A percentile compares a stretch with the other conserved stretches of the same genome.
These are phyloP conservation scores for Enoplolaimus lenunculus DNA, from an alignment of 2,888 invertebrate genomes.

Conservation along the genomic window DNA sequence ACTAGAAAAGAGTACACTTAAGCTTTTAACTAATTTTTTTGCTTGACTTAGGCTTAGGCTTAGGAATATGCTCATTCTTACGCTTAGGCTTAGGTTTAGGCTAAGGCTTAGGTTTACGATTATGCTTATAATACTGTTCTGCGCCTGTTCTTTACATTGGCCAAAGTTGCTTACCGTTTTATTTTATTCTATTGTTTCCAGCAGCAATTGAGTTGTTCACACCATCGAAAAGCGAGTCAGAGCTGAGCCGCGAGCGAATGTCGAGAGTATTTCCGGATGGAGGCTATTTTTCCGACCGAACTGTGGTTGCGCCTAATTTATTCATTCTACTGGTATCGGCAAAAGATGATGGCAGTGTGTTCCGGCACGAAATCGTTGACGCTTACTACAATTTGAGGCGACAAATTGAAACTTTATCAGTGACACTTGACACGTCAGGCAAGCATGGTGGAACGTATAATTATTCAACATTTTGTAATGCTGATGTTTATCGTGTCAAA, in stretches of 20 bases:
- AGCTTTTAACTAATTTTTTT: no score
- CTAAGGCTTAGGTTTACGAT: no score
- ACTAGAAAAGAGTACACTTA: no score
- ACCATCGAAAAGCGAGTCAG: conserved; percentile 63
- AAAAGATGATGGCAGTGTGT: conserved; percentile 61
- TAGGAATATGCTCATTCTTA: no score
- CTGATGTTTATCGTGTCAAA: neutral
- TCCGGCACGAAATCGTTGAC: conserved; percentile 60
- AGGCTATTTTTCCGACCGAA: conserved; percentile 63
- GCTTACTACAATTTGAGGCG: conserved; percentile 61
- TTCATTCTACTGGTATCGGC: conserved; percentile 60
- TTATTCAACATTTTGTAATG: neutral
- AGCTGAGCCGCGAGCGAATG: conserved; percentile 58
- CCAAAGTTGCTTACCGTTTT: no score
- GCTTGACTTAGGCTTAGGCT: no score
- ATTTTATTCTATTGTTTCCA: no score
- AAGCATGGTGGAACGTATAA: conserved; percentile 42
- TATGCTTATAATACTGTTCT: no score
- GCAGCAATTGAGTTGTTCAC: conserved; percentile 56
- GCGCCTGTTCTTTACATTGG: no score
- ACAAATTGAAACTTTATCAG: conserved; percentile 62
- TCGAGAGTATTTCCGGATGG: conserved; percentile 72
- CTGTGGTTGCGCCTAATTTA: conserved; percentile 70
- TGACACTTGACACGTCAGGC: conserved; percentile 51
- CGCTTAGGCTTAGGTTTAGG: no score